A percentile compares a stretch with the other conserved stretches of the same genome.
phyloP scores from a whole-genome alignment of 2,113 vertebrate genomes.

The Triplophysa dalaica region DNA sequence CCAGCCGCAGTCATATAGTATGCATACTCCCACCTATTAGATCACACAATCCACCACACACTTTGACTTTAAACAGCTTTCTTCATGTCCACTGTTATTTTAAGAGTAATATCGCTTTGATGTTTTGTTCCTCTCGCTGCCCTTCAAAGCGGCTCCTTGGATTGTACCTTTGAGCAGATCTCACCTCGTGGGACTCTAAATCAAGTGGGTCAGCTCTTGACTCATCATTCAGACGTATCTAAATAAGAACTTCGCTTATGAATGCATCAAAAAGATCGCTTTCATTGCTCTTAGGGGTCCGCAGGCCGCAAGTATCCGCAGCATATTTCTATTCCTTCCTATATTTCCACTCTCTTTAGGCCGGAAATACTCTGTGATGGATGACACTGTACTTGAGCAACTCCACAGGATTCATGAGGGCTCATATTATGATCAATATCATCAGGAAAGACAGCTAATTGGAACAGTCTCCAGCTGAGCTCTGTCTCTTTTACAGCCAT shows the following conservation, averaged over 20 bases:
- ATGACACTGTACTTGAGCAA: not conserved
- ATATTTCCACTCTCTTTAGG: conserved; percentile 13
- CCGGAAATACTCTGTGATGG: conserved; percentile 7
- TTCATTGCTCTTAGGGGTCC: conserved; percentile 21
- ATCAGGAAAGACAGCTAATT: conserved; percentile 33
- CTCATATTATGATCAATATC: conserved; percentile 40
- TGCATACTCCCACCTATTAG: not conserved
- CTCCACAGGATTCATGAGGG: conserved; percentile 11
- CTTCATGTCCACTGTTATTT: conserved; percentile 23
- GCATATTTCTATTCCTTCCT: conserved; percentile 25
- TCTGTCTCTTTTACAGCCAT: not conserved
- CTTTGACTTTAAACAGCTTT: conserved; percentile 28
- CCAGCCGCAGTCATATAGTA: not conserved
- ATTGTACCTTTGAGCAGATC: conserved; percentile 4
- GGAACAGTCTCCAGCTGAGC: conserved; percentile 20
- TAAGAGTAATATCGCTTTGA: conserved; percentile 36
- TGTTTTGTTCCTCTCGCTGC: conserved; percentile 23
- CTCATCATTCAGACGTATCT: conserved; percentile 65
- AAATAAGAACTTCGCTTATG: conserved; percentile 59
- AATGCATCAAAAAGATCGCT: conserved; percentile 41
- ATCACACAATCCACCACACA: not conserved
- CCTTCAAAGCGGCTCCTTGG: conserved; percentile 14
- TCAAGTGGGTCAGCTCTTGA: conserved; percentile 57
- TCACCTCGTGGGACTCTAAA: conserved; percentile 26
- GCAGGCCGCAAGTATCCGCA: not conserved